A percentile compares a stretch with the other conserved stretches of the same genome.
Conservation (phyloP, 2,888 invertebrate genomes). For the Oscheius sp. region DNA sequence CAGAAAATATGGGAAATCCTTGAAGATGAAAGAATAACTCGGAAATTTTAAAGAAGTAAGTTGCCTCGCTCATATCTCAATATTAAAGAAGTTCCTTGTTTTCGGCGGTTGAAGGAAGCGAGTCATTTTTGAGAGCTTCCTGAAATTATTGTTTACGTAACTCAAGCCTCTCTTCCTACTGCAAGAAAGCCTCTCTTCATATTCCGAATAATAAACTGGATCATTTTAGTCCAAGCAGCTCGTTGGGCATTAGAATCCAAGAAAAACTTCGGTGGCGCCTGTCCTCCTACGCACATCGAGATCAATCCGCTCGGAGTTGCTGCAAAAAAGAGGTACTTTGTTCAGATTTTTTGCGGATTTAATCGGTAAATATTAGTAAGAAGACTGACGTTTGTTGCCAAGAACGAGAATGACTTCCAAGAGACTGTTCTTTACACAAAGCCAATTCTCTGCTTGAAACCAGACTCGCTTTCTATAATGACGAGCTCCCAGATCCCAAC, state of each 20-base stretch:
- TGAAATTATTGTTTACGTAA: neutral
- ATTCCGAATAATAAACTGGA: conserved; percentile 49
- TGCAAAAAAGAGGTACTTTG: conserved; percentile 33
- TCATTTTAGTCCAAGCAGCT: conserved; percentile 47
- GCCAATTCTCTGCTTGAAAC: conserved; percentile 52
- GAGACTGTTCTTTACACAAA: conserved; percentile 50
- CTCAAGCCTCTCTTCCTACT: neutral
- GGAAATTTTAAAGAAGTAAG: too few species aligned
- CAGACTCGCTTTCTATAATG: conserved; percentile 47
- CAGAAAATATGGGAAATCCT: neutral
- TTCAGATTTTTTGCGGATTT: conserved; percentile 13
- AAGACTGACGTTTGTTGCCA: conserved; percentile 36
- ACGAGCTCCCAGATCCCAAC: conserved; percentile 47
- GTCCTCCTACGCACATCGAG: conserved; percentile 28
- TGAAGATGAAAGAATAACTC: neutral
- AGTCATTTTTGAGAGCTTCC: conserved; percentile 16
- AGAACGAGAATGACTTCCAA: conserved; percentile 42
- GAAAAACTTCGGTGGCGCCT: conserved; percentile 26
- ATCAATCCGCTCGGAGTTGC: conserved; percentile 18
- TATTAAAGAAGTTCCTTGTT: neutral
- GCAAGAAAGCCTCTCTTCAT: conserved; percentile 47
- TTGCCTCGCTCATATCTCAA: too few species aligned
- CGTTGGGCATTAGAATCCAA: conserved; percentile 23
- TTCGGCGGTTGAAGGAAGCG: too few species aligned
- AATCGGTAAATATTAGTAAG: neutral